These are phyloP conservation scores for Galleria mellonella DNA, from an alignment of 1,140 invertebrate species.

Conservation along the genomic window DNA sequence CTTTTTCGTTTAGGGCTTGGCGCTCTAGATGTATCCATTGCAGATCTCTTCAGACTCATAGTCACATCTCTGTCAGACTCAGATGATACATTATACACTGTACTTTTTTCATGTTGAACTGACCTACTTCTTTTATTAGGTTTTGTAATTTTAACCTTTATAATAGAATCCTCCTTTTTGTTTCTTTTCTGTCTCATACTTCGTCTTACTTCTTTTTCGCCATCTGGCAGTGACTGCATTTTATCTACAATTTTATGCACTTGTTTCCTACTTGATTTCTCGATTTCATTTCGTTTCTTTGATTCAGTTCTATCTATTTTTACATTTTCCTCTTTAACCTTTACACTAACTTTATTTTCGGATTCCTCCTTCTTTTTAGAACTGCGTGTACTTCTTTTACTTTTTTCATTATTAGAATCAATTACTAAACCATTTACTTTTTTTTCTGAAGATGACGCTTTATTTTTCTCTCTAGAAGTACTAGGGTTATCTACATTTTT, in stretches of 20 bases:
- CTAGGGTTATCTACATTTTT: no score
- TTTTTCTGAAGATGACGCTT: no score
- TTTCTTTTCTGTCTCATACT: slow-evolving; percentile 32
- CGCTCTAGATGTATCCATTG: slow-evolving; percentile 8
- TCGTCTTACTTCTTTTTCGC: slow-evolving; percentile 25
- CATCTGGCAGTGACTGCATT: neutral
- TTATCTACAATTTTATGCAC: neutral
- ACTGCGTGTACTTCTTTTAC: slow-evolving; percentile 7
- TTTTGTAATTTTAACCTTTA: slow-evolving; percentile 1
- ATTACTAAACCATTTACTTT: no score
- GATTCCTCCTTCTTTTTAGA: slow-evolving; percentile 4
- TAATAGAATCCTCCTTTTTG: slow-evolving; percentile 4
- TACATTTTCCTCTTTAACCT: slow-evolving; percentile 3
- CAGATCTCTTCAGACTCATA: slow-evolving; percentile 24
- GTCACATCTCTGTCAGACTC: slow-evolving; percentile 23
- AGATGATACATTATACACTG: slow-evolving; percentile 35
- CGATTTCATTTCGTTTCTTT: neutral
- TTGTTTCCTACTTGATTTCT: slow-evolving; percentile 6
- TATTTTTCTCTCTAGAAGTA: no score
- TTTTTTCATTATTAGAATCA: neutral
- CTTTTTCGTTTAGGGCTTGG: slow-evolving; percentile 33
- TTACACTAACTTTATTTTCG: slow-evolving; percentile 3
- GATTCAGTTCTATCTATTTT: slow-evolving; percentile 2
- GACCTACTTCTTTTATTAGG: neutral
- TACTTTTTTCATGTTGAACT: slow-evolving; percentile 29